Base-by-base conservation (phyloP, 2,888 invertebrate genomes). In the Entomobrya multifasciata region DNA sequence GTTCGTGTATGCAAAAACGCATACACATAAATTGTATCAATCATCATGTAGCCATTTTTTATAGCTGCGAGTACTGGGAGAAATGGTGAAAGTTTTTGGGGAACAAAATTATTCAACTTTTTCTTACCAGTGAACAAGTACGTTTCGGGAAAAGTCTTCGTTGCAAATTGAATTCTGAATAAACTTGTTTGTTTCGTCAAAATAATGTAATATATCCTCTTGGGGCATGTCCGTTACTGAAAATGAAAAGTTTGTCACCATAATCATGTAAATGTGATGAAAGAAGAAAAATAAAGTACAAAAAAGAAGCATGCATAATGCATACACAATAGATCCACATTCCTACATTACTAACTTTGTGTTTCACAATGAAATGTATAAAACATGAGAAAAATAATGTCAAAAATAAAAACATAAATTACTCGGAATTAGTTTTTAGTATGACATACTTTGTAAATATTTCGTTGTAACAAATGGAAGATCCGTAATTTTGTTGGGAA, bases 91-190 rank as follows among this genome's bases (percentile, higher is more conserved):
- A 47, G 22, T 20, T n/a, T n/a, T n/a, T n/a, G n/a, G n/a, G n/a
- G n/a, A 57, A 77, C 20, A 22, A 1, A 44, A 1, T 60, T 10
- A 25, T 41, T 11, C 17, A 36, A 13, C 60, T 25, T 60, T 25
- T 80, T 55, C 92, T 92, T 93, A 96, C 96, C 98, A 98, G 92
- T 98, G 98, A 0, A 98, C 97, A 15, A 98, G 93, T 6, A 97
- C 95, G 84, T 94, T 95, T 57, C 96, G 96, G 4, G 96, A 96
- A 5, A 95, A 92, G n/a, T 82, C 65, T 82, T 87, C 86, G 70
- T 77, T 79, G 72, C 65, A 87, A 82, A 95, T 93, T 0, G 96
- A 96, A 87, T 94, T 92, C 89, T 94, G 94, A 86, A 98, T 97
- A 91, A 97, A 98, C 4, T 94, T 93, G 91, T 95, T 95, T 79